These are phyloP conservation scores for Eupsittula cactorum DNA, from an alignment of 2,113 vertebrate genomes.

Conservation along the genomic window DNA sequence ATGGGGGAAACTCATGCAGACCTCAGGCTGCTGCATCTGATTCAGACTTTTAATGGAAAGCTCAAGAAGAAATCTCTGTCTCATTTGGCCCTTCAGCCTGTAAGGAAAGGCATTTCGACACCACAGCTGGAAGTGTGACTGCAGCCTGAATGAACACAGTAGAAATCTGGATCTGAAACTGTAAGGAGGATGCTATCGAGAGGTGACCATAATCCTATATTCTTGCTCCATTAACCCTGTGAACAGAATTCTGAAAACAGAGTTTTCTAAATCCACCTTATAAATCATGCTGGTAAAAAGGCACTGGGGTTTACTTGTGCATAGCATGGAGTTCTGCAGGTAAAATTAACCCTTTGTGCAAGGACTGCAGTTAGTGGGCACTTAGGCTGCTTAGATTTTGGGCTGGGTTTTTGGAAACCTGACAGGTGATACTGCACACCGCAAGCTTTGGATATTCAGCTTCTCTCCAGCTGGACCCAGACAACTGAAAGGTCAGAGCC, in stretches of 20 bases:
- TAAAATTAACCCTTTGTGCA: neutral
- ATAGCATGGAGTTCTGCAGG: neutral
- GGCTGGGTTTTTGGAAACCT: neutral
- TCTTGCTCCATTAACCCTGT: slow-evolving; percentile 41
- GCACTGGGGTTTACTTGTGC: neutral
- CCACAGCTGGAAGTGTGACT: neutral
- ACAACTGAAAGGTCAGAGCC: neutral
- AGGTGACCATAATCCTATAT: slow-evolving; percentile 10
- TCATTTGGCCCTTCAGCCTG: too few species aligned
- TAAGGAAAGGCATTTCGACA: neutral
- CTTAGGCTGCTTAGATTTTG: neutral
- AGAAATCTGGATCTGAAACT: neutral
- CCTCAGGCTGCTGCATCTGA: neutral
- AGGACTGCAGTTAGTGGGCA: neutral
- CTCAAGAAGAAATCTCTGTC: neutral
- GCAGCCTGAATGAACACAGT: neutral
- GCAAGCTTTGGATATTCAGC: neutral
- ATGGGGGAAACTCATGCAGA: neutral
- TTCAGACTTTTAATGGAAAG: neutral
- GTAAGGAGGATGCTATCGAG: neutral
- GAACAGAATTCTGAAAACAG: slow-evolving; percentile 15
- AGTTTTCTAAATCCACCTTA: slow-evolving; percentile 4
- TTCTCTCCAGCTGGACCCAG: neutral
- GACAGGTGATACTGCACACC: accelerated
- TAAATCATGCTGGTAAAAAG: slow-evolving; percentile 24